phyloP scores from a whole-genome alignment of 2,888 invertebrate species.

The Chrysolina americana region DNA sequence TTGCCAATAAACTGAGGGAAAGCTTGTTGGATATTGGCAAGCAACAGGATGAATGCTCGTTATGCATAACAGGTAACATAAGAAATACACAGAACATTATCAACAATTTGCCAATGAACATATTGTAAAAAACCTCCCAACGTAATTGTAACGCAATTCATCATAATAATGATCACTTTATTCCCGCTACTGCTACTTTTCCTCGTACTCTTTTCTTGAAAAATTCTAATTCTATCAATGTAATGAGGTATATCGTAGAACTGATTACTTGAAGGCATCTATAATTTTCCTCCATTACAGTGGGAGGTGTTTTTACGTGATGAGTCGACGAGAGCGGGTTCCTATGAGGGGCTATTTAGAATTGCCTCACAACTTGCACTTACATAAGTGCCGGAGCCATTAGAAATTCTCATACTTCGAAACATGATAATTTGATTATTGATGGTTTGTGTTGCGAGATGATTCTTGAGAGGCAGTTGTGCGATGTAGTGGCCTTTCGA shows the following conservation, averaged over 20 bases:
- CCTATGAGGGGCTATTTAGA: background rate
- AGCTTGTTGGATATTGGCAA: no score
- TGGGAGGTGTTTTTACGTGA: slow-evolving; percentile 1
- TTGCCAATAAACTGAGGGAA: no score
- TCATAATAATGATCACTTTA: background rate
- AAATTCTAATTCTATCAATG: background rate
- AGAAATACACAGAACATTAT: no score
- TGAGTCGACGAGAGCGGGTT: background rate
- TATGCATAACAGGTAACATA: no score
- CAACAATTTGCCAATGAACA: background rate
- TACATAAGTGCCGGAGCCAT: background rate
- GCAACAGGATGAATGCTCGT: no score
- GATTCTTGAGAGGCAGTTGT: background rate
- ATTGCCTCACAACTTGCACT: slow-evolving; percentile 6
- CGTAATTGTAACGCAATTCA: background rate
- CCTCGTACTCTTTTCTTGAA: background rate
- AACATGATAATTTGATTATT: slow-evolving; percentile 11
- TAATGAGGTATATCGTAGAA: background rate
- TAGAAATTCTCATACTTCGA: background rate
- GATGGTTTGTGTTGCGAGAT: background rate
- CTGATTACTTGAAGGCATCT: background rate
- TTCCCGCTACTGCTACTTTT: background rate
- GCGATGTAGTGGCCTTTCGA: background rate
- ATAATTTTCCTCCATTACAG: background rate
- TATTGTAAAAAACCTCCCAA: background rate